A percentile compares a stretch with the other conserved stretches of the same genome.
Conservation (phyloP, 2,113 vertebrate genomes). For the Tapirus terrestris region DNA sequence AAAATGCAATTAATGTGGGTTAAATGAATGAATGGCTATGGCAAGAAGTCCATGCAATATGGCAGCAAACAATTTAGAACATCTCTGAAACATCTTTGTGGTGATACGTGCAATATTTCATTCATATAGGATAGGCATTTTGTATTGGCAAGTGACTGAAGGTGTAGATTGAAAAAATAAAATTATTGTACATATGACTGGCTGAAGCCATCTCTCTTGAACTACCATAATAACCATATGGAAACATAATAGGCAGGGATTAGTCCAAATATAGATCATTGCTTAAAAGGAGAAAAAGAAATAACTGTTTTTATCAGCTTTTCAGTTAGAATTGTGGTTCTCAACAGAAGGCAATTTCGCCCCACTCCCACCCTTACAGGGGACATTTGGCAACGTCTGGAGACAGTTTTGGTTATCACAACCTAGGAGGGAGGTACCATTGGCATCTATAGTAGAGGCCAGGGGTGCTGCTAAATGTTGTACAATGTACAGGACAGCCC, state of each 20-base stretch:
- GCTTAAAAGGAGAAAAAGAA: not conserved
- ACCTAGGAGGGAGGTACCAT: not conserved
- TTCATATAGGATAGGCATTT: not conserved
- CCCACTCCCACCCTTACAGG: not conserved
- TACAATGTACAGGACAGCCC: too few relatives aligned
- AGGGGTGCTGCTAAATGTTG: not conserved
- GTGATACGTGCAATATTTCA: not conserved
- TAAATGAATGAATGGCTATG: not conserved
- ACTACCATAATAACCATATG: not conserved
- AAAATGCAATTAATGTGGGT: not conserved
- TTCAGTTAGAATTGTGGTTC: not conserved
- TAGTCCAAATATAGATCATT: not conserved
- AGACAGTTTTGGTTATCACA: not conserved
- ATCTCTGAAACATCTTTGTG: not conserved
- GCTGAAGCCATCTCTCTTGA: not conserved
- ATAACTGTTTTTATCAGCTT: not conserved
- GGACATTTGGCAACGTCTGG: not conserved
- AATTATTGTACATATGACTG: not conserved
- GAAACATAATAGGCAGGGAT: not conserved
- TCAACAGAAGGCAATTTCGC: not conserved
- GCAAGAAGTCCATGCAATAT: not conserved
- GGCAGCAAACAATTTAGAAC: not conserved
- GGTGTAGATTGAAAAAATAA: not conserved
- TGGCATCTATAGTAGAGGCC: not conserved
- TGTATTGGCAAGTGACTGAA: not conserved